Conservation (phyloP, 2,113 vertebrate species). For the Octodon degus region DNA sequence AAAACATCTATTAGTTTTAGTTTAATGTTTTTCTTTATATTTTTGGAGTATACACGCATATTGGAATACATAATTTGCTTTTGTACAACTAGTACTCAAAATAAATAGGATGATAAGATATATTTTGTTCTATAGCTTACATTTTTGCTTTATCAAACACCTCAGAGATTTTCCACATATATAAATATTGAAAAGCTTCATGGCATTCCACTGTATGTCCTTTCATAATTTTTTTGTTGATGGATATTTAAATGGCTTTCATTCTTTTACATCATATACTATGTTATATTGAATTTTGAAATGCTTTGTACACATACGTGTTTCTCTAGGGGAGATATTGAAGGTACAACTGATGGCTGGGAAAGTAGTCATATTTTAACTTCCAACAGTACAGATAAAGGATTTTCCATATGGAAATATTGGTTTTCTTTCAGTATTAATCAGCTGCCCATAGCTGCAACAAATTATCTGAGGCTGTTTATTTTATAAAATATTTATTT, state of each 20-base stretch:
- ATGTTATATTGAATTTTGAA: background rate
- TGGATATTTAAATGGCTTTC: background rate
- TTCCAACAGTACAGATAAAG: background rate
- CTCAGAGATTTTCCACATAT: background rate
- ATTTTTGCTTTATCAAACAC: background rate
- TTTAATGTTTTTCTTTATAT: background rate
- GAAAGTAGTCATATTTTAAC: background rate
- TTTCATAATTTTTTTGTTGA: background rate
- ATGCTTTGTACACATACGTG: background rate
- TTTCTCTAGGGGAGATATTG: slow-evolving; percentile 20
- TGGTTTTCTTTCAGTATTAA: background rate
- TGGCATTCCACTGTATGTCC: background rate
- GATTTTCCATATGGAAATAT: background rate
- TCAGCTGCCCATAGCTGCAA: background rate
- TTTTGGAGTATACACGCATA: background rate
- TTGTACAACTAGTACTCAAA: background rate
- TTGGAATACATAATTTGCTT: background rate
- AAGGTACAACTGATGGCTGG: background rate
- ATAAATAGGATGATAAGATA: background rate
- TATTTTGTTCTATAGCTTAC: background rate
- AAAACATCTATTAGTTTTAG: background rate
- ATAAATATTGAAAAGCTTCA: background rate
- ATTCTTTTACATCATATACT: background rate
- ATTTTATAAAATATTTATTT: background rate
- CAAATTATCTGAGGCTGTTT: background rate